These are phyloP conservation scores for Rhamnusium bicolor DNA, from an alignment of 2,888 invertebrate genomes.

Conservation along the genomic window DNA sequence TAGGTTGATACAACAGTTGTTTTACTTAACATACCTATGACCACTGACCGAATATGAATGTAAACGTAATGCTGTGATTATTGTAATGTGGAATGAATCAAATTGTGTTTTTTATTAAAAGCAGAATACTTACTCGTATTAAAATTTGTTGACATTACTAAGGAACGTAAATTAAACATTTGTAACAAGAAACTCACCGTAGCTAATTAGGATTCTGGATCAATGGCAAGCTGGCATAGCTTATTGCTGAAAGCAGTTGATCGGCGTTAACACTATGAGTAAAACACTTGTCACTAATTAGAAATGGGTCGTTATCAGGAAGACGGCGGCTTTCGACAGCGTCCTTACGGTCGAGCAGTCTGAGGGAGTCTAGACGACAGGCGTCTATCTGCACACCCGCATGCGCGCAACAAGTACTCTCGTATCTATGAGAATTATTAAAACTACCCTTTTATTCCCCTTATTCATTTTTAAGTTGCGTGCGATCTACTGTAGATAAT, in stretches of 20 bases:
- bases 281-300: slow-evolving; percentile 49
- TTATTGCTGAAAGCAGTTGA: neutral
- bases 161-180: neutral
- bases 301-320: slow-evolving; percentile 48
- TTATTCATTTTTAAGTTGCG: slow-evolving; percentile 6
- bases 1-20: no score
- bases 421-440: slow-evolving; percentile 1
- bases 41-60: no score
- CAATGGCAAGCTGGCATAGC: slow-evolving; percentile 3
- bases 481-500: neutral
- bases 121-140: no score
- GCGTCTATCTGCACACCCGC: slow-evolving; percentile 34
- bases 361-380: slow-evolving; percentile 55
- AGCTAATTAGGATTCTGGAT: neutral
- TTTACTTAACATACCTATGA: no score
- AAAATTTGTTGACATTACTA: neutral
- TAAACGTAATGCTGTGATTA: no score
- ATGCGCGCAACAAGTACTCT: slow-evolving; percentile 31
- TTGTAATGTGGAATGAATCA: no score
- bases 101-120: no score
- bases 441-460: slow-evolving; percentile 15
- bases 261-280: slow-evolving; percentile 33
- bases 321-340: slow-evolving; percentile 30
- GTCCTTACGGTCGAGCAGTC: slow-evolving; percentile 50
- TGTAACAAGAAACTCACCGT: slow-evolving; percentile 22